Evolutionary conservation across 2,113 vertebrate species (phyloP).

Genomic region (Xenotilapia caudafasciata): DNA sequence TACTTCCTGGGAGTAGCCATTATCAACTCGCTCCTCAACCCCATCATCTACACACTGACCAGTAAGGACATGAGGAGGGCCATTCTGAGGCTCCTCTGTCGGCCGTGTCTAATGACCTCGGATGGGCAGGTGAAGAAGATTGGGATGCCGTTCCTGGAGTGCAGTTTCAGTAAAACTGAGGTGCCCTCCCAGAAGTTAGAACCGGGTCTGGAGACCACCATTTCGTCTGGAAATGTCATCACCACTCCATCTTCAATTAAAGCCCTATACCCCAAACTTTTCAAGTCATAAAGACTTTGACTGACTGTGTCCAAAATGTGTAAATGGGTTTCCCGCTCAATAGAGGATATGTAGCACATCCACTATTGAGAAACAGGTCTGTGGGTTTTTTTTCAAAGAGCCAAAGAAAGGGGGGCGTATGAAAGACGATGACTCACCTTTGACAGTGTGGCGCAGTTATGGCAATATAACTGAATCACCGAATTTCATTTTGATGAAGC

Average conservation of each 20-base stretch:
- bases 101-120: constrained; percentile 62
- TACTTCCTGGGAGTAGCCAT: constrained; percentile 87
- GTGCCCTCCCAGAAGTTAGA: constrained; percentile 70
- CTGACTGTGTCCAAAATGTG: neutral
- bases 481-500: neutral
- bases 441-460: neutral
- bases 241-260: constrained; percentile 65
- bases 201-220: constrained; percentile 66
- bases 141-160: constrained; percentile 72
- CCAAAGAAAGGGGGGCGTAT: neutral
- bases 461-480: neutral
- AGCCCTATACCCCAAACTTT: constrained; percentile 59
- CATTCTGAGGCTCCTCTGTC: constrained; percentile 78
- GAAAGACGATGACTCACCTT: neutral
- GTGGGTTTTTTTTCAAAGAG: neutral
- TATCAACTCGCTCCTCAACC: constrained; percentile 86
- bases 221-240: constrained; percentile 70
- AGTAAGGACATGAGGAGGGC: constrained; percentile 82
- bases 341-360: constrained; percentile 10
- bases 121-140: constrained; percentile 67
- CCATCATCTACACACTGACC: constrained; percentile 87
- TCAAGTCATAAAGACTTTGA: constrained; percentile 54
- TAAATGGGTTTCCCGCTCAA: constrained; percentile 10
- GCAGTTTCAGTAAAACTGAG: constrained; percentile 79
- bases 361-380: neutral